phyloP scores from a whole-genome alignment of 2,888 invertebrate species.

The Strigamia maritima region DNA sequence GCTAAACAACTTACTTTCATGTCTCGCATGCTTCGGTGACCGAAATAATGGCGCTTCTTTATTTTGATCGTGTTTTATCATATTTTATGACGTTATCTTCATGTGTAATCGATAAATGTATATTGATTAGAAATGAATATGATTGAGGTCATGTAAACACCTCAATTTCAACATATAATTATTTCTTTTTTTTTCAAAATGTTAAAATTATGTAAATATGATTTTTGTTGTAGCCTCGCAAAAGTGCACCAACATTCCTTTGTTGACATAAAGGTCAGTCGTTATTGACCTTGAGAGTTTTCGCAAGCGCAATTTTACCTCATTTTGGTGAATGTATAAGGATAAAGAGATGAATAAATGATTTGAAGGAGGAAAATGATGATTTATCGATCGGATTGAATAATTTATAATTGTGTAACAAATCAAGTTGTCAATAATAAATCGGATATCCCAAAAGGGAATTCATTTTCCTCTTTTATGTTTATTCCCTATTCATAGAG shows the following conservation, averaged over 20 bases:
- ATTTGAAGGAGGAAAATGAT: not conserved
- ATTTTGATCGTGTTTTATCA: not conserved
- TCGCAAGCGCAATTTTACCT: not conserved
- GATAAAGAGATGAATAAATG: not conserved
- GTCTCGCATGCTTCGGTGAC: not conserved
- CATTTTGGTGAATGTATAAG: not conserved
- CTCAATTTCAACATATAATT: not conserved
- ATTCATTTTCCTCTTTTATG: not conserved
- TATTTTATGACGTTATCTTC: not conserved
- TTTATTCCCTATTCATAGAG: not conserved
- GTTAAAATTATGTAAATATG: not conserved
- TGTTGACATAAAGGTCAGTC: not conserved
- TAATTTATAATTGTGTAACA: too few relatives aligned
- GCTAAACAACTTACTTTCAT: slow-evolving; percentile 1
- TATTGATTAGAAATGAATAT: not conserved
- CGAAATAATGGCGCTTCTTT: not conserved
- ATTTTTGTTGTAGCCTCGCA: slow-evolving; percentile 15
- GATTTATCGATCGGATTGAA: too few relatives aligned
- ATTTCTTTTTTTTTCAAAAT: not conserved
- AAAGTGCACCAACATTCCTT: slow-evolving; percentile 21
- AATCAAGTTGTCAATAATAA: not conserved
- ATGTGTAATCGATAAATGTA: not conserved
- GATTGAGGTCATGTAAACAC: not conserved
- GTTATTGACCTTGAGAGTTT: slow-evolving; percentile 15
- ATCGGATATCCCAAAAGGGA: not conserved